Evolutionary conservation across 1,140 invertebrate species (phyloP).

Genomic region (Micrasema minimum): DNA sequence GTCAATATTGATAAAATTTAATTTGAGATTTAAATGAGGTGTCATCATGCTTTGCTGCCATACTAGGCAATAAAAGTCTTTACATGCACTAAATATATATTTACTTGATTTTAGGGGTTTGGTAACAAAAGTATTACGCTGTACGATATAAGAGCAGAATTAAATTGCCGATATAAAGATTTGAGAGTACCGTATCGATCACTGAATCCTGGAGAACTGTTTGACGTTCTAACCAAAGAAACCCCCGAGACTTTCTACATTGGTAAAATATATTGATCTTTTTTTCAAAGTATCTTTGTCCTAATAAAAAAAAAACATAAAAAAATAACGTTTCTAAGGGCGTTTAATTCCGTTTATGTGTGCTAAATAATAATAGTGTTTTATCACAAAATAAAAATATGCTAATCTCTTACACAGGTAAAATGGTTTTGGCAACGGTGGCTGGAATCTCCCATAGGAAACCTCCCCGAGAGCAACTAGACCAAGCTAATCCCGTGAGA

Average conservation of each 20-base stretch:
- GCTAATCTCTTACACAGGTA: slow-evolving; percentile 56
- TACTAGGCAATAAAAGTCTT: too few relatives aligned
- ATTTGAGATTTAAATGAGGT: too few relatives aligned
- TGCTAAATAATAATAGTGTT: too few relatives aligned
- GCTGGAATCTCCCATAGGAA: slow-evolving; percentile 84
- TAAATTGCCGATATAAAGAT: slow-evolving; percentile 97
- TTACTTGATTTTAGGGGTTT: slow-evolving; percentile 69
- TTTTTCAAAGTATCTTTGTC: too few relatives aligned
- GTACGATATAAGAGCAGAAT: slow-evolving; percentile 96
- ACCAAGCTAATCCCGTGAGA: slow-evolving; percentile 93
- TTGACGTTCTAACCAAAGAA: slow-evolving; percentile 97
- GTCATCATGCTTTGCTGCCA: too few relatives aligned
- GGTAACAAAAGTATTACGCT: slow-evolving; percentile 98
- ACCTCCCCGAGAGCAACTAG: slow-evolving; percentile 91
- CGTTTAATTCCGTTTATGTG: too few relatives aligned
- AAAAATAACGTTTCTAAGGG: too few relatives aligned
- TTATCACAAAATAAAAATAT: too few relatives aligned
- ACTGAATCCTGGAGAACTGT: slow-evolving; percentile 86
- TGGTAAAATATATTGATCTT: slow-evolving; percentile 68
- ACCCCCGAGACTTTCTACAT: slow-evolving; percentile 95
- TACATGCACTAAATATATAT: too few relatives aligned
- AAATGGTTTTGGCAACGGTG: slow-evolving; percentile 83
- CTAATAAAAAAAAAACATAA: too few relatives aligned
- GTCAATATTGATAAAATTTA: too few relatives aligned
- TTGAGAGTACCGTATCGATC: slow-evolving; percentile 83